These are phyloP conservation scores for Eumerus sabulonum DNA, from an alignment of 2,888 invertebrate genomes.

Conservation along the genomic window DNA sequence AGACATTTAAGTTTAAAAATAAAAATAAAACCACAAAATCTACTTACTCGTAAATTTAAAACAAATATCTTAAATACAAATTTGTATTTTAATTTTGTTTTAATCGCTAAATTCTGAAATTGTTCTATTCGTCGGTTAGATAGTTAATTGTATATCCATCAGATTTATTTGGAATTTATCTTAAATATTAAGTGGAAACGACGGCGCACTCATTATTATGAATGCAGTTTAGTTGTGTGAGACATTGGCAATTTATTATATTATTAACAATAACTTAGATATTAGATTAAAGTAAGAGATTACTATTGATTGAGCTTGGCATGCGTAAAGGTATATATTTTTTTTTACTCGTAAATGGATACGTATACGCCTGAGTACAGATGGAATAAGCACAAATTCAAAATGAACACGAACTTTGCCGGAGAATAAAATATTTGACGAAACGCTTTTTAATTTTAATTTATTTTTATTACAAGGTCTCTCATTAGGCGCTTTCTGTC, in stretches of 20 bases:
- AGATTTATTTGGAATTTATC: constrained; percentile 32
- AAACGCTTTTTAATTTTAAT: not conserved
- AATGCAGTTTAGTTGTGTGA: constrained; percentile 14
- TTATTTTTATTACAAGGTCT: not conserved
- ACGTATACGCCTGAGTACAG: not conserved
- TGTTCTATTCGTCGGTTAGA: too few relatives aligned
- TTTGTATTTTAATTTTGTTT: too few relatives aligned
- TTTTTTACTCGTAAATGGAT: constrained; percentile 30
- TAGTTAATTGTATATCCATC: too few relatives aligned
- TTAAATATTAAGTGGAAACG: constrained; percentile 42
- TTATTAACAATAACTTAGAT: constrained; percentile 60
- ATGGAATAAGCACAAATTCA: too few relatives aligned
- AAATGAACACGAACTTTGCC: constrained; percentile 55
- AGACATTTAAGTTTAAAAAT: constrained; percentile 46
- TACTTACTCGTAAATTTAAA: constrained; percentile 39
- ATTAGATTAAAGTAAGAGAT: constrained; percentile 38
- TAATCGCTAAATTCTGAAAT: too few relatives aligned
- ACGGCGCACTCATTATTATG: constrained; percentile 13
- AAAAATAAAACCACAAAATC: too few relatives aligned
- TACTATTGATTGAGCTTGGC: constrained; percentile 36
- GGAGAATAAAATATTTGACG: constrained; percentile 56
- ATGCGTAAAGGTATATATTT: constrained; percentile 2
- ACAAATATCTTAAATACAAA: too few relatives aligned
- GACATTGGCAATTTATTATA: constrained; percentile 62
- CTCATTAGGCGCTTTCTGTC: too few relatives aligned